These are phyloP conservation scores for Piezodorus guildinii DNA, from an alignment of 1,140 invertebrate genomes.

Conservation along the genomic window DNA sequence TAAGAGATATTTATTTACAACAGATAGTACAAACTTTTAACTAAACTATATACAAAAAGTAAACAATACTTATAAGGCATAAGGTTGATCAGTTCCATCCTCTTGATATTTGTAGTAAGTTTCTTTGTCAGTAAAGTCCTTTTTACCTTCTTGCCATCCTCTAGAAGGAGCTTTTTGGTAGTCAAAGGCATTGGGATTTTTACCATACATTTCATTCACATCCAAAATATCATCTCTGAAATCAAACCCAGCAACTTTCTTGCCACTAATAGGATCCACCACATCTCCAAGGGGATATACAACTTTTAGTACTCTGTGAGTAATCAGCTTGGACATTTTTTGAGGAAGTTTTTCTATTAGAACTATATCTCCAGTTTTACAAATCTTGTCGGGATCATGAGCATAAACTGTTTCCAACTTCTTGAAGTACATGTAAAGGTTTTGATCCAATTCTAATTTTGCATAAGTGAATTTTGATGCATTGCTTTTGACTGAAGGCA, in stretches of 20 bases:
- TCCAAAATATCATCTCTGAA: constrained; percentile 56
- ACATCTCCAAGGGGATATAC: constrained; percentile 71
- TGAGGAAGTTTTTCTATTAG: constrained; percentile 58
- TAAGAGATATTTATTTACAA: background rate
- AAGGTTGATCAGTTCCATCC: constrained; percentile 47
- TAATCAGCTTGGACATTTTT: constrained; percentile 60
- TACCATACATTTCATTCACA: constrained; percentile 55
- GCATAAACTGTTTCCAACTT: constrained; percentile 58
- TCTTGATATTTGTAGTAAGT: constrained; percentile 64
- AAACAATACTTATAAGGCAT: constrained; percentile 38
- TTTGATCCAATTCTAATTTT: constrained; percentile 51
- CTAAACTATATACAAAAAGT: background rate
- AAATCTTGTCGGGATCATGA: constrained; percentile 59
- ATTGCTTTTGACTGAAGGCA: constrained; percentile 58
- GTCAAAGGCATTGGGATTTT: constrained; percentile 51
- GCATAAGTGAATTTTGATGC: constrained; percentile 61
- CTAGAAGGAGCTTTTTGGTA: constrained; percentile 63
- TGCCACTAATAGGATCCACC: constrained; percentile 68
- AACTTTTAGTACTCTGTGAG: constrained; percentile 64
- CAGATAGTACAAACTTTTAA: background rate
- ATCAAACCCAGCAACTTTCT: constrained; percentile 41
- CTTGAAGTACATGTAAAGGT: constrained; percentile 62
- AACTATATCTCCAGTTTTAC: constrained; percentile 71
- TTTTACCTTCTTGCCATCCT: constrained; percentile 66
- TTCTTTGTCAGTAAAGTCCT: constrained; percentile 65